Evolutionary conservation across 2,797 vertebrate species (phyloP), one percentile per base, ranked within the genome.

Genomic region (Clarias pachynema): DNA sequence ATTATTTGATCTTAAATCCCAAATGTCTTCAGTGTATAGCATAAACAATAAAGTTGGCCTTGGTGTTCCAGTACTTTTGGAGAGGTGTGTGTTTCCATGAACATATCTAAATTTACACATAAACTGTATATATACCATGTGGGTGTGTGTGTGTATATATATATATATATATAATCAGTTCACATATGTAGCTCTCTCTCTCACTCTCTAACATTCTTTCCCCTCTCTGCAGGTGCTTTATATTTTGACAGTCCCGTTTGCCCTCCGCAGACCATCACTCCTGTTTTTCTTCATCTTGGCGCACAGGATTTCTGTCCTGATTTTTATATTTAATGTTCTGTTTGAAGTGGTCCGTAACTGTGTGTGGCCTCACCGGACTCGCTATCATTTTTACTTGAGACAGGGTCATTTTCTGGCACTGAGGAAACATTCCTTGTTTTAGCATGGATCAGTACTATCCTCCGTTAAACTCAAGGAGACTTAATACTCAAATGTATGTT

Each of bases 231-330:
- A 97, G 97, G 97, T 89, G 96, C 96, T 94, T 95, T 97, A 95
- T 97, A 96, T 95, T 95, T 97, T 93, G 96, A 97, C 95, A 95
- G 94, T 93, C 93, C 96, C 93, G 97, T 95, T 91, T 97, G 97
- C 95, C 97, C 96, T 94, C 96, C 96, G 89, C 96, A 96, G 93
- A 95, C 95, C 94, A 93, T 97, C 84, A 88, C 93, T 87, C 97
- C 97, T 89, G 95, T 97, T 94, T 96, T 97, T 95, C 96, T 97
- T 95, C 97, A 97, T 95, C 96, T 97, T 95, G 96, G 96, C 91
- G 95, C 96, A 94, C 96, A 96, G 94, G 97, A 97, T 93, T 96
- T 97, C 93, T 97, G 53, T 77, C 75, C 85, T 31, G 85, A 86
- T 73, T 86, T 86, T 73, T 86, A 86, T 49, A 70, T 86, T 74